These are phyloP conservation scores for Pseudomyrmex pallidus DNA, from an alignment of 1,140 invertebrate genomes.

Conservation along the genomic window DNA sequence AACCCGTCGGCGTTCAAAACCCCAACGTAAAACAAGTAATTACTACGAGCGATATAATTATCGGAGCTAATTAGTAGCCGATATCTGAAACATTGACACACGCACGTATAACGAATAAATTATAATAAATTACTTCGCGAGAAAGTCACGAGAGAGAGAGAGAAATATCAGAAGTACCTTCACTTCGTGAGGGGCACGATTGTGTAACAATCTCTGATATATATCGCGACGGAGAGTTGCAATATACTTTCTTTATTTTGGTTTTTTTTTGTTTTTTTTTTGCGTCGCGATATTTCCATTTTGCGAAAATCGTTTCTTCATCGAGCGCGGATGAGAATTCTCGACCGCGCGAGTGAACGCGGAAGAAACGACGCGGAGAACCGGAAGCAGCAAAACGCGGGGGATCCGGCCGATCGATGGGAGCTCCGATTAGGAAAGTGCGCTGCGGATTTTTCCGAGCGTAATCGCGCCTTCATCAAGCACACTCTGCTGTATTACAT, in stretches of 20 bases:
- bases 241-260: not conserved
- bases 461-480: slow-evolving; percentile 79
- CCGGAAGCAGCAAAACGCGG: slow-evolving; percentile 31
- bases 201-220: too few relatives aligned
- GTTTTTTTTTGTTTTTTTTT: too few relatives aligned
- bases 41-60: slow-evolving; percentile 19
- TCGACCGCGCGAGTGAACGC: not conserved
- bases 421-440: slow-evolving; percentile 62
- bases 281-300: not conserved
- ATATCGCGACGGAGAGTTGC: not conserved
- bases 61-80: slow-evolving; percentile 27
- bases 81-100: not conserved
- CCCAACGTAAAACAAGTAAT: slow-evolving; percentile 39
- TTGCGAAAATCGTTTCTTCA: not conserved
- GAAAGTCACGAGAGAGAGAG: not conserved
- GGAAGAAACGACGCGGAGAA: not conserved
- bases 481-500: slow-evolving; percentile 82
- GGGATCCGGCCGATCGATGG: slow-evolving; percentile 24
- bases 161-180: too few relatives aligned
- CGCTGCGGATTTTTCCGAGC: slow-evolving; percentile 52
- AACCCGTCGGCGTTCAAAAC: not conserved
- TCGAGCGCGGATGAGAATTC: not conserved
- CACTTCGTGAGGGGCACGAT: too few relatives aligned
- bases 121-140: slow-evolving; percentile 18
- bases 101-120: slow-evolving; percentile 34